Evolutionary conservation across 2,888 invertebrate genomes (phyloP).

Genomic region (Chaitophorus viminalis): DNA sequence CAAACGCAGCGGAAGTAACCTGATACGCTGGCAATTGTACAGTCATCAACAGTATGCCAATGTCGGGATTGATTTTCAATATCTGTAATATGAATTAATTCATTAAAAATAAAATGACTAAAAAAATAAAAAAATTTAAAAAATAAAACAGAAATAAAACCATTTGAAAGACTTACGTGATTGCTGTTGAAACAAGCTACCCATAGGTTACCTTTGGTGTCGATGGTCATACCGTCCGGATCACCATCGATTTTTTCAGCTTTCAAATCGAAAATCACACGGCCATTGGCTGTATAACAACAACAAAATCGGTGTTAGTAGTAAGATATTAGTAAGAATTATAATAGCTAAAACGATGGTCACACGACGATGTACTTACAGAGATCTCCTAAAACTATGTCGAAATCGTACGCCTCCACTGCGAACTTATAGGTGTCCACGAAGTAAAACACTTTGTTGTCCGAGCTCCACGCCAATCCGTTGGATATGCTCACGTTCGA

Average conservation of each 20-base stretch:
- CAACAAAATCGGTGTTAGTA: background rate
- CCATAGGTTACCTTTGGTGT: conserved; percentile 70
- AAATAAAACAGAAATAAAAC: background rate
- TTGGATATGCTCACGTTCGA: conserved; percentile 75
- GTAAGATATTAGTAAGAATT: no score
- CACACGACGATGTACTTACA: background rate
- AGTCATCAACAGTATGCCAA: conserved; percentile 71
- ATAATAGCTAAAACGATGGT: no score
- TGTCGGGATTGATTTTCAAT: conserved; percentile 71
- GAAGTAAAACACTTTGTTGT: conserved; percentile 73
- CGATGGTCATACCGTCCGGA: conserved; percentile 69
- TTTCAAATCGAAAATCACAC: conserved; percentile 72
- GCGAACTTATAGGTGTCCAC: conserved; percentile 68
- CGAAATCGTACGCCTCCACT: conserved; percentile 78
- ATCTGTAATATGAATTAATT: conserved; percentile 65
- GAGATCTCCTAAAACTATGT: conserved; percentile 68
- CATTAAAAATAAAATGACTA: background rate
- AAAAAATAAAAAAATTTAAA: background rate
- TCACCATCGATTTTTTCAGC: conserved; percentile 67
- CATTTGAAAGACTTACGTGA: conserved; percentile 67
- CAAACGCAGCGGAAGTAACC: conserved; percentile 72
- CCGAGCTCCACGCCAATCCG: conserved; percentile 80
- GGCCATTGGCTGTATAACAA: conserved; percentile 71
- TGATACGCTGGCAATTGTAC: conserved; percentile 77
- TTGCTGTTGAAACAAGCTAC: conserved; percentile 76